phyloP scores from a whole-genome alignment of 2,888 invertebrate species.

The Drosophila affinis region DNA sequence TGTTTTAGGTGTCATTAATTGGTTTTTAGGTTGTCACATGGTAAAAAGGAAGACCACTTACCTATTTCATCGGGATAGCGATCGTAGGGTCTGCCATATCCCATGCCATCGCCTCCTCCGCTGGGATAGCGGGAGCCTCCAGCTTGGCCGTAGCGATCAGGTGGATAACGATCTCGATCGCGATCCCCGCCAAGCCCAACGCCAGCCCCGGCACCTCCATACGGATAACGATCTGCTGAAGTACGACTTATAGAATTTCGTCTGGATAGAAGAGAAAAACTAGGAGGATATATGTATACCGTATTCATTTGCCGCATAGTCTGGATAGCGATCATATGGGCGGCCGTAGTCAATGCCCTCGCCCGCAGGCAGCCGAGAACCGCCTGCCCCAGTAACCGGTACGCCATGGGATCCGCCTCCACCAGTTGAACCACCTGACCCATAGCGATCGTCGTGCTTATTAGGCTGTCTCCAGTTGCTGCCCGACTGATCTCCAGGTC shows the following conservation, averaged over 20 bases:
- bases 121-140: constrained; percentile 50
- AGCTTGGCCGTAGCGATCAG: constrained; percentile 74
- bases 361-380: constrained; percentile 58
- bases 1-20: constrained; percentile 53
- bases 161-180: constrained; percentile 84
- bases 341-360: constrained; percentile 80
- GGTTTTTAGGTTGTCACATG: constrained; percentile 4
- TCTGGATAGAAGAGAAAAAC: constrained; percentile 23
- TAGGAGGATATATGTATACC: constrained; percentile 59
- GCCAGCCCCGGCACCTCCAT: constrained; percentile 23
- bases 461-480: constrained; percentile 82
- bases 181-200: constrained; percentile 18
- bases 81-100: constrained; percentile 80
- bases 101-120: constrained; percentile 60
- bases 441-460: constrained; percentile 85
- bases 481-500: constrained; percentile 79
- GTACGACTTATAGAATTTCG: constrained; percentile 41
- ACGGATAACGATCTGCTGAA: constrained; percentile 64
- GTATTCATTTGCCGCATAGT: constrained; percentile 71
- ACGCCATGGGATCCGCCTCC: constrained; percentile 81
- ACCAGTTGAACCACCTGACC: constrained; percentile 81
- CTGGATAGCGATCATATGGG: constrained; percentile 82
- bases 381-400: constrained; percentile 78
- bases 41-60: constrained; percentile 34
- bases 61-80: constrained; percentile 80